Evolutionary conservation across 2,113 vertebrate genomes (phyloP).

Genomic region (Suricata suricatta): DNA sequence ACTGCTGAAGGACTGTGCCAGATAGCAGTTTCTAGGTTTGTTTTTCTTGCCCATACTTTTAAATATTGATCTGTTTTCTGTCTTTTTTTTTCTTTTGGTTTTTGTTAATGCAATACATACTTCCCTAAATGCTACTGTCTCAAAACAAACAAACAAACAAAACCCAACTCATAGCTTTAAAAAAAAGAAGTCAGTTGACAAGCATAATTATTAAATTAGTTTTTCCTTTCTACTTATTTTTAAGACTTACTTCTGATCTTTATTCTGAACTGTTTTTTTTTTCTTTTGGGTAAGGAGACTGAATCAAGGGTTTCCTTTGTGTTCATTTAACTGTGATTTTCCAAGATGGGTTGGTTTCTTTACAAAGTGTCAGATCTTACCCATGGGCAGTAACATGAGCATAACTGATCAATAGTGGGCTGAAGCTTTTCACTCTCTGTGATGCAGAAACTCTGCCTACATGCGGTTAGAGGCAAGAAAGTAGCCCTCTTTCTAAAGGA

Average conservation of each 20-base stretch:
- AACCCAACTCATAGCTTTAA: not conserved
- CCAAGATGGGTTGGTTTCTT: not conserved
- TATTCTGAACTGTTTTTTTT: not conserved
- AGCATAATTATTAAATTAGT: not conserved
- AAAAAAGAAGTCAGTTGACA: not conserved
- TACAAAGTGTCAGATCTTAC: not conserved
- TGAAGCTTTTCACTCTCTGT: not conserved
- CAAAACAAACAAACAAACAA: not conserved
- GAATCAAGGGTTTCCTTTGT: not conserved
- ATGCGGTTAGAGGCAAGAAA: not conserved
- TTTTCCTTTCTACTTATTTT: not conserved
- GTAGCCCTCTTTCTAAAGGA: not conserved
- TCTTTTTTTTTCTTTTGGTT: not conserved
- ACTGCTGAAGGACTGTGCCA: not conserved
- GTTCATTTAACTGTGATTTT: not conserved
- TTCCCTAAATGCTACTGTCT: not conserved
- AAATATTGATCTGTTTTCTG: not conserved
- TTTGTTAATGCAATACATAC: not conserved
- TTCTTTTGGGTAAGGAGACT: not conserved
- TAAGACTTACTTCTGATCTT: conserved; percentile 16
- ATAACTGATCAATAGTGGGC: not conserved
- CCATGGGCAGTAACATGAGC: not conserved
- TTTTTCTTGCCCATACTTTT: not conserved
- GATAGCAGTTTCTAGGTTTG: not conserved
- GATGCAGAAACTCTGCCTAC: not conserved